phyloP scores from a whole-genome alignment of 2,888 invertebrate genomes.

The Callyntrura guangdongensis region DNA sequence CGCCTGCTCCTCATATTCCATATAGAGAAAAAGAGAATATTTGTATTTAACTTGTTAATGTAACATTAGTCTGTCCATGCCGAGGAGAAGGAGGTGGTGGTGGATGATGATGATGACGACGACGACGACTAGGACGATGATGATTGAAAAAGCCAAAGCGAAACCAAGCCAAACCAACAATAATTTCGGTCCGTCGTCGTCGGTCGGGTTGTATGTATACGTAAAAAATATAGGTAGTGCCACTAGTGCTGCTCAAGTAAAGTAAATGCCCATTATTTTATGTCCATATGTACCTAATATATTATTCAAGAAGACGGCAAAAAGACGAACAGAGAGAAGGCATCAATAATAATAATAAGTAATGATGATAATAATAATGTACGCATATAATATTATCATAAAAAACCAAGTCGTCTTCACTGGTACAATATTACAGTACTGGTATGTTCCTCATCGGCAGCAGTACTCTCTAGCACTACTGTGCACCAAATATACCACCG shows the following conservation, averaged over 20 bases:
- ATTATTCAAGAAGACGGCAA: conserved; percentile 55
- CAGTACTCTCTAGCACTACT: no score
- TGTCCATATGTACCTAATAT: conserved; percentile 53
- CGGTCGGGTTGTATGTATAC: conserved; percentile 39
- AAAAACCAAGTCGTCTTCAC: conserved; percentile 15
- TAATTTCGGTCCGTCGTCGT: conserved; percentile 43
- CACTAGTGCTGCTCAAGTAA: not conserved
- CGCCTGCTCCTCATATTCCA: not conserved
- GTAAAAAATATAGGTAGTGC: conserved; percentile 55
- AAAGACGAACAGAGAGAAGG: conserved; percentile 46
- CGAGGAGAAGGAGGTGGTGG: not conserved
- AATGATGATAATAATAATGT: conserved; percentile 60
- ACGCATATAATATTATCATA: conserved; percentile 57
- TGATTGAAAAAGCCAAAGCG: not conserved
- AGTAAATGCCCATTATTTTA: conserved; percentile 51
- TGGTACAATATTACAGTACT: no score
- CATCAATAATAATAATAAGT: conserved; percentile 72
- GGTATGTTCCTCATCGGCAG: no score
- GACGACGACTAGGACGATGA: no score
- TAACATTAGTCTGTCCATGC: conserved; percentile 28
- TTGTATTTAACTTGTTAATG: conserved; percentile 55
- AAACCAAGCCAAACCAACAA: conserved; percentile 40
- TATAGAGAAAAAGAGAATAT: conserved; percentile 35
- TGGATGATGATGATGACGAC: not conserved
- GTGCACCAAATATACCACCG: no score